Evolutionary conservation across 1,140 invertebrate species (phyloP).

Genomic region (Procambarus clarkii): DNA sequence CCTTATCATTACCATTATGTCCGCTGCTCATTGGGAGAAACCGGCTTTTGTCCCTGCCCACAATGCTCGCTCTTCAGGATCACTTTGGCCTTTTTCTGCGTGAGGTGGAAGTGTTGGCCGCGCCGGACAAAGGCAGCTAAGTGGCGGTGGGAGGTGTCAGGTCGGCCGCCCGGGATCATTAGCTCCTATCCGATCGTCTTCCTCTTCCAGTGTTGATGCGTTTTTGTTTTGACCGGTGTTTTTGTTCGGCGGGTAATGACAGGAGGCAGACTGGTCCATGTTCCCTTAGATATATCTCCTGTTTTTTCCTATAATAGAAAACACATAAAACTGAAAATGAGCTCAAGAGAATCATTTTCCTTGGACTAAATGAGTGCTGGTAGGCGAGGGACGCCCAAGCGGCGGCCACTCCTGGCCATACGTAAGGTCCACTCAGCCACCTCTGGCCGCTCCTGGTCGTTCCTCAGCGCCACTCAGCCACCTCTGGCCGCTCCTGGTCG

Average conservation of each 20-base stretch:
- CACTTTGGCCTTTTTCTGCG: neutral
- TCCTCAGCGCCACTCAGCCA: too few species aligned
- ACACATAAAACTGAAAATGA: too few species aligned
- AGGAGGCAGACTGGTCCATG: too few species aligned
- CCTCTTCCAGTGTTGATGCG: neutral
- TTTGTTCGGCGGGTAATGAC: neutral
- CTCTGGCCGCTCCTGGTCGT: too few species aligned
- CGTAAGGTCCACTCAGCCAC: too few species aligned
- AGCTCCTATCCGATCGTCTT: neutral
- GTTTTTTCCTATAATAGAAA: too few species aligned
- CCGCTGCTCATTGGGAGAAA: slow-evolving; percentile 18
- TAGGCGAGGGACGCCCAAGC: too few species aligned
- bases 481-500: neutral
- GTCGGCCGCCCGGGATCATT: slow-evolving; percentile 4
- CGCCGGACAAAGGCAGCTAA: neutral
- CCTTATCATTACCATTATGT: slow-evolving; percentile 24
- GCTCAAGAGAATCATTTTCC: too few species aligned
- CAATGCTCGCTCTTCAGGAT: slow-evolving; percentile 1
- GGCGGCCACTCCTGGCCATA: too few species aligned
- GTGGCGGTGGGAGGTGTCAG: slow-evolving; percentile 1
- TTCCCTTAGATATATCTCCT: too few species aligned
- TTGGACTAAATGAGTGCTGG: too few species aligned
- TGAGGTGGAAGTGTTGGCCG: neutral
- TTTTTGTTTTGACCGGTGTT: neutral
- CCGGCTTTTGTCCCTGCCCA: slow-evolving; percentile 3